These are phyloP conservation scores for Corythornis madagascariensis DNA, from an alignment of 2,113 vertebrate genomes.

Conservation along the genomic window DNA sequence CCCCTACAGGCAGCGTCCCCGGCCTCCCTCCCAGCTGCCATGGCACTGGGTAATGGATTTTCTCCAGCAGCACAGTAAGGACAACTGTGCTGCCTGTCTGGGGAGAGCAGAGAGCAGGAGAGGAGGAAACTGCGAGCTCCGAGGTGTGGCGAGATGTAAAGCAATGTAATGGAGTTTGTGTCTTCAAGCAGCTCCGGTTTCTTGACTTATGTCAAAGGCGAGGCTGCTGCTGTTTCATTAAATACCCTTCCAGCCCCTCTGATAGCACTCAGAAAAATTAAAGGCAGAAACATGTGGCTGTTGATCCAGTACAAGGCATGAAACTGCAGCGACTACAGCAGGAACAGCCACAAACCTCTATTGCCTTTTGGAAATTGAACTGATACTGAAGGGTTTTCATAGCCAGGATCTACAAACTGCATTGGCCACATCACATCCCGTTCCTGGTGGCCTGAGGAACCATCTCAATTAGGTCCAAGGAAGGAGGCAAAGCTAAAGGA, in stretches of 20 bases:
- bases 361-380: neutral
- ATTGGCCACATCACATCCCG: accelerated
- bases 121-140: neutral
- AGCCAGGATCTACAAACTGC: neutral
- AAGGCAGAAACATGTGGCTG: neutral
- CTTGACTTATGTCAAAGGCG: neutral
- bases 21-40: constrained; percentile 16
- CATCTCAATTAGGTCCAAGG: accelerated
- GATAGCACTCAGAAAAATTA: neutral
- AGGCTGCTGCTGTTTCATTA: neutral
- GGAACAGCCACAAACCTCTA: neutral
- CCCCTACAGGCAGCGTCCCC: constrained; percentile 44
- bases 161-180: neutral
- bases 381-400: accelerated
- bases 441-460: neutral
- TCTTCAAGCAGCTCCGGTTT: neutral
- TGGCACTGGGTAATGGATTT: neutral
- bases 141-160: neutral
- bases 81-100: neutral
- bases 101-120: neutral
- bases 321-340: neutral
- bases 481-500: neutral
- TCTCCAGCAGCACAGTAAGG: neutral
- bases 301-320: neutral
- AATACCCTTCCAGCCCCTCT: neutral